Conservation (phyloP, 2,888 invertebrate species). For the Ormyrus nitidulus region DNA sequence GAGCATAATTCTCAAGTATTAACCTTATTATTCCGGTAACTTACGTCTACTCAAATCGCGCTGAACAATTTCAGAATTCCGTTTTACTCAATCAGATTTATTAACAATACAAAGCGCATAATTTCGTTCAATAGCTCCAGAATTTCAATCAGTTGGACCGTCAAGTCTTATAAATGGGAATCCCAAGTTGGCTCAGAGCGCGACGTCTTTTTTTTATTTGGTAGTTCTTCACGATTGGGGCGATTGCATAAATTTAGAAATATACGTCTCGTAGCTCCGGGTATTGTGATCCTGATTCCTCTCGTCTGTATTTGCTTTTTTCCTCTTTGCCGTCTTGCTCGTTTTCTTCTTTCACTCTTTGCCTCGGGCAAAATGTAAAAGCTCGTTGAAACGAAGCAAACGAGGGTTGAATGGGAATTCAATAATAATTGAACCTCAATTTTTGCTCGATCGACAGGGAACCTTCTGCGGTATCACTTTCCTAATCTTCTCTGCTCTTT, state of each 20-base stretch:
- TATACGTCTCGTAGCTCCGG: conserved; percentile 23
- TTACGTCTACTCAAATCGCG: too few species aligned
- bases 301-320: background rate
- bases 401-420: conserved; percentile 71
- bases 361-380: background rate
- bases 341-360: background rate
- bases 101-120: too few species aligned
- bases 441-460: conserved; percentile 12
- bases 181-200: too few species aligned
- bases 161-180: too few species aligned
- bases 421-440: conserved; percentile 68
- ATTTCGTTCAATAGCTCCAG: too few species aligned
- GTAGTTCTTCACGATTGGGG: background rate
- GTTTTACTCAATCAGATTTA: too few species aligned
- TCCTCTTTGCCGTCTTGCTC: background rate
- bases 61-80: background rate
- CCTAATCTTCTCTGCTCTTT: background rate
- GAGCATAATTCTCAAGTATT: too few species aligned
- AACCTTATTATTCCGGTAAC: too few species aligned
- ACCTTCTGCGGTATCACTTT: background rate
- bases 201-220: too few species aligned
- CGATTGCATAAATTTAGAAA: conserved; percentile 34
- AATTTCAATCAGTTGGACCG: too few species aligned
- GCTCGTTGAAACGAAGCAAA: conserved; percentile 60
- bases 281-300: conserved; percentile 7